Evolutionary conservation across 1,140 invertebrate species (phyloP).

Genomic region (Danaus melanippus): DNA sequence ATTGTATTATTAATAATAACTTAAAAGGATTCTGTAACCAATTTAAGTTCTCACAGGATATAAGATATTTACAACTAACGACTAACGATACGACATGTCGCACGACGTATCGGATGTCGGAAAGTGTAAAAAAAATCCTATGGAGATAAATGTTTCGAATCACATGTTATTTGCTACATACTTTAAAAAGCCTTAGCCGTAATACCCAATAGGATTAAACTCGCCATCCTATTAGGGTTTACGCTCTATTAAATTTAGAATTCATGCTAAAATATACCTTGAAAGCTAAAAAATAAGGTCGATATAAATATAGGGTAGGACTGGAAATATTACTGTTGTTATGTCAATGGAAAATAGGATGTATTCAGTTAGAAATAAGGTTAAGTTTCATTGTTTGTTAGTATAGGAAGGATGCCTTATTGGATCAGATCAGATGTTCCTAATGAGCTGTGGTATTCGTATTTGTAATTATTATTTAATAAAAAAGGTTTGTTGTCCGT

Average conservation of each 20-base stretch:
- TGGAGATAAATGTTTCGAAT: no score
- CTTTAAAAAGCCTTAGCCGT: slow-evolving; percentile 13
- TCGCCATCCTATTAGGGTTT: slow-evolving; percentile 6
- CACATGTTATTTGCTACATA: slow-evolving; percentile 3
- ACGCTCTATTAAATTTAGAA: slow-evolving; percentile 1
- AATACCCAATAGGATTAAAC: slow-evolving; percentile 16
- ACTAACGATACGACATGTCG: no score
- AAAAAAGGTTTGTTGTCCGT: no score
- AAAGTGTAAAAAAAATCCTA: no score
- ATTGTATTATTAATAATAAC: no score
- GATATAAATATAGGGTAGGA: no score
- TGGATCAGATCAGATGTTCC: slow-evolving; percentile 12
- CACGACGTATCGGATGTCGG: no score
- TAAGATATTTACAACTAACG: no score
- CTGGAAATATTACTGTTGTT: no score
- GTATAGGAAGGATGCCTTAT: slow-evolving; percentile 13
- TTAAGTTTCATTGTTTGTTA: not conserved
- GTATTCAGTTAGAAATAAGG: not conserved
- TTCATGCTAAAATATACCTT: not conserved
- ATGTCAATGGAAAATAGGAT: not conserved
- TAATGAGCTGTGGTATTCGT: slow-evolving; percentile 9
- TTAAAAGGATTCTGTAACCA: no score
- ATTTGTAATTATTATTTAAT: no score
- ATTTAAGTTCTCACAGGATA: no score
- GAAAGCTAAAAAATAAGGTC: not conserved